Evolutionary conservation across 2,113 vertebrate species (phyloP), one percentile per base, ranked within the genome.

Genomic region (Okapia johnstoni): DNA sequence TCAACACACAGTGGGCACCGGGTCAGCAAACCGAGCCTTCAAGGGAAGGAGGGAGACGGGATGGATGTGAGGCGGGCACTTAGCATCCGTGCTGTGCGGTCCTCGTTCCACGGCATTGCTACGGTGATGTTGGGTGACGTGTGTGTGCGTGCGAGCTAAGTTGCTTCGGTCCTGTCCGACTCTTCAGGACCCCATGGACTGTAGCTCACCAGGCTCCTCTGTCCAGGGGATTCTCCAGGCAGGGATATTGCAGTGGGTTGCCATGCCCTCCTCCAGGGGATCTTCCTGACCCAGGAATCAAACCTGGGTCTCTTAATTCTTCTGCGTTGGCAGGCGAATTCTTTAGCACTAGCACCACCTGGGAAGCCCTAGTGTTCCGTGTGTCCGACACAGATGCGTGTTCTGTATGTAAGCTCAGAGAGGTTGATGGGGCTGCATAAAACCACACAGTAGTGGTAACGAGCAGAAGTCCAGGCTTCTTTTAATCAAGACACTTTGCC

Each of bases 91-190:
- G 30, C 9, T 48, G 48, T 5, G 6, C 89, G 30, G 17, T 30
- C 36, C 76, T 73, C 43, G 52, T 36, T 96, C 85, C 48, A 80
- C 1, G 66, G 57, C 33, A 12, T 58, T 84, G 14, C 57, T 58
- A 13, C 9, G 15, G 25, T 19, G 23, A 52, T 0, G 33, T 12
- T 85, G 5, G n/a, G 46, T 40, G 43, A 40, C 6, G 6, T 2
- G 13, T 73, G 66, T 23, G 66, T 7, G 2, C 52, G 1, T 36
- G 63, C 17, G 1, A 10, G 17, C n/a, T 36, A 66, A 36, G n/a
- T 36, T 2, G 0, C 55, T 21, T 70, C 63, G 23, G n/a, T 36
- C 0, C 17, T 36, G 63, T 36, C 63, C 5, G 1, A 12, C n/a
- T 70, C n/a, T 23, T 28, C 21, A n/a, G 0, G 2, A 36, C 19